These are phyloP conservation scores for Halcyon badia DNA, from an alignment of 2,797 vertebrate genomes.

Conservation along the genomic window DNA sequence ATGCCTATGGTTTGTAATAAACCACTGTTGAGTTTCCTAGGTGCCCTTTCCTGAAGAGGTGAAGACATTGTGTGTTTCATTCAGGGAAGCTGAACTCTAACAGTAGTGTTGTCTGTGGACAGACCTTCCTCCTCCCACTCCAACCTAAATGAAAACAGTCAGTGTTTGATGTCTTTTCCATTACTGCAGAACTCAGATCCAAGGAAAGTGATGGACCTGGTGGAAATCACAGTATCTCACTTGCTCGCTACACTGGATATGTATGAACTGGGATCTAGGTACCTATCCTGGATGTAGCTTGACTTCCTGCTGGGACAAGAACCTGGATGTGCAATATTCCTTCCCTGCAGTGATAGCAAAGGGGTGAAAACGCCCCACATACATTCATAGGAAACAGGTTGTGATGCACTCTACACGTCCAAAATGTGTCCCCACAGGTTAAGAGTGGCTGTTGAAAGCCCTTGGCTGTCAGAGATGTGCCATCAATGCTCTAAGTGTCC, in stretches of 20 bases:
- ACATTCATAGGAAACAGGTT: background rate
- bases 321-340: background rate
- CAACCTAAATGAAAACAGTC: background rate
- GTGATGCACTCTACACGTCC: background rate
- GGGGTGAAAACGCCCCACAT: rapidly evolving
- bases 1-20: background rate
- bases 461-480: background rate
- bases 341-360: background rate
- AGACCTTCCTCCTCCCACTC: background rate
- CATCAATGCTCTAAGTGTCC: background rate
- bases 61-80: background rate
- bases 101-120: background rate
- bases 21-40: background rate
- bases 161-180: background rate
- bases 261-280: background rate
- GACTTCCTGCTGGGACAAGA: background rate
- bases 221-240: background rate
- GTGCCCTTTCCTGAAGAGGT: background rate
- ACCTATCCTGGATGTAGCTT: too few species aligned
- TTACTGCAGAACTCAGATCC: background rate
- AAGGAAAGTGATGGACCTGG: background rate
- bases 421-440: background rate
- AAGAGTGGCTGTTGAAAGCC: background rate
- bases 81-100: background rate
- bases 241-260: background rate